These are phyloP conservation scores for Sciaenops ocellatus DNA, from an alignment of 2,797 vertebrate species.

Conservation along the genomic window DNA sequence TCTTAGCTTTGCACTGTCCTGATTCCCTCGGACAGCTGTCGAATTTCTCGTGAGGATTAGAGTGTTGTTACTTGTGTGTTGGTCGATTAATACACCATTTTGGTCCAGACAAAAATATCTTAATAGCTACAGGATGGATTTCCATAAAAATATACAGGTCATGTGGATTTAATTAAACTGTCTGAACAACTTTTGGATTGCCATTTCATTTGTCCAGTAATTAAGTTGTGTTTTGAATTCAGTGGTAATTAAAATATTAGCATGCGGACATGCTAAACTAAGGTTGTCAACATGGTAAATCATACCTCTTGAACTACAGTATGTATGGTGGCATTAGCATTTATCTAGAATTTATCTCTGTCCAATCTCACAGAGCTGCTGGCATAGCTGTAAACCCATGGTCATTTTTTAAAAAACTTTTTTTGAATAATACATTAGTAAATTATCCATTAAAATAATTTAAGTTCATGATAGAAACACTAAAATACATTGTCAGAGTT, in stretches of 20 bases:
- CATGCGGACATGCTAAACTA: not conserved
- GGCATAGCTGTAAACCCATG: not conserved
- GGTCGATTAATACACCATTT: not conserved
- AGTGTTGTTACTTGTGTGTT: not conserved
- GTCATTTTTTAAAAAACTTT: not conserved
- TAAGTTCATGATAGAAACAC: not conserved
- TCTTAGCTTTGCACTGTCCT: not conserved
- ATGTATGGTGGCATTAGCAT: not conserved
- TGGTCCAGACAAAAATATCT: not conserved
- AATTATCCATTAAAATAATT: too few species aligned
- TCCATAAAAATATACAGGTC: not conserved
- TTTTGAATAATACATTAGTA: too few species aligned
- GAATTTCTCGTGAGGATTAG: not conserved
- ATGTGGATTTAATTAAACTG: not conserved
- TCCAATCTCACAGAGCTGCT: not conserved
- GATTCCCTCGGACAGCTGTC: not conserved
- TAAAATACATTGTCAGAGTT: not conserved
- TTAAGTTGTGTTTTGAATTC: not conserved
- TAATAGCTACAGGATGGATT: not conserved
- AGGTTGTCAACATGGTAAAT: not conserved
- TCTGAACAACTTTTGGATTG: constrained; percentile 2
- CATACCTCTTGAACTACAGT: not conserved
- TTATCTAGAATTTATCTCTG: not conserved
- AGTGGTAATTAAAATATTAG: not conserved
- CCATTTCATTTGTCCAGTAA: not conserved